Base-by-base conservation (phyloP, 2,113 vertebrate genomes). In the Sinocyclocheilus grahami region DNA sequence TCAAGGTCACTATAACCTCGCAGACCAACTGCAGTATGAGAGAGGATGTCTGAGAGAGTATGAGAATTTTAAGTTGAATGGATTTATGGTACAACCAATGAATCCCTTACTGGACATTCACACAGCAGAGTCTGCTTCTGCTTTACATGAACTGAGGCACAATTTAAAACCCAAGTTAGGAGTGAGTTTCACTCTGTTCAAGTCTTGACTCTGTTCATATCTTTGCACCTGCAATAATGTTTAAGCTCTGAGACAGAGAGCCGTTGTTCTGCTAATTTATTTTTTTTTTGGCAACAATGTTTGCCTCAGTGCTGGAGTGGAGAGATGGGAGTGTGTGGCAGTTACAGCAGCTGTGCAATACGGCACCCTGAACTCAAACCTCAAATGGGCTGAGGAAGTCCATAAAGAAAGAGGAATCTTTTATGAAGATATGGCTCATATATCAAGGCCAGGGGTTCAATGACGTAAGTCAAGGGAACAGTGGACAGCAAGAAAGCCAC, bases 1-100 rank as follows among this genome's bases (percentile, higher is more conserved):
- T 93, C 92, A 94, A 94, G 93, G 93, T 94, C 93, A 89, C 89
- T 87, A 82, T 89, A 88, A 93, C 91, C 90, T 87, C 22, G 42
- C 62, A 87, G 89, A 87, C 90, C 88, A 86, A 87, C 87, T 75
- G 60, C 69, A 82, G 74, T 22, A 72, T 86, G 83, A 62, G 82
- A 85, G 78, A 72, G 78, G 88, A 74, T 42, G 87, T 86, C 85
- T 81, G 82, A 84, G 77, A 76, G 62, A 83, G 63, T 30, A 48
- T 51, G 75, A 71, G 82, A 81, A 63, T 74, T 76, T 58, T 89
- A 87, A 85, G 62, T 84, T 27, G 3, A 33, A 78, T 16, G 33
- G 78, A 79, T 9, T 71, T 53, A 53, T 2, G 2, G 27, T 22
- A n/a, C 27, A 37, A 30, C 20, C 51, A 30, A 53, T 30, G 12